Evolutionary conservation across 2,888 invertebrate genomes (phyloP).

Genomic region (Athrips mouffetella): DNA sequence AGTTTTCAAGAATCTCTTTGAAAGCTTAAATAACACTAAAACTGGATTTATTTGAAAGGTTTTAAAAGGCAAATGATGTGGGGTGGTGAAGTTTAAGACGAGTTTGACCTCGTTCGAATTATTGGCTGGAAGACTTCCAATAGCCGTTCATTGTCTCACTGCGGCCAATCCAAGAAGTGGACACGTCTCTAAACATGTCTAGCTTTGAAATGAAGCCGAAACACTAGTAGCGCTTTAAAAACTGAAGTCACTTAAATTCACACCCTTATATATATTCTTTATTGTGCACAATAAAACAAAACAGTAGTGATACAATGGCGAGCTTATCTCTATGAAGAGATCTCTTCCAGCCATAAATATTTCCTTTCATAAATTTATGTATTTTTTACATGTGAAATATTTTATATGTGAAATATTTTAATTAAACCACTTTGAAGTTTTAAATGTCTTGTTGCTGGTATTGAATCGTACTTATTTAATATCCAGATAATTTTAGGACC

Average conservation of each 20-base stretch:
- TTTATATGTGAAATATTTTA: too few relatives aligned
- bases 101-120: conserved; percentile 62
- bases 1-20: neutral
- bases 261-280: too few relatives aligned
- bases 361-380: too few relatives aligned
- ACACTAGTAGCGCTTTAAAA: too few relatives aligned
- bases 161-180: conserved; percentile 39
- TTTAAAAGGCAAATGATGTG: conserved; percentile 32
- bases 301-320: too few relatives aligned
- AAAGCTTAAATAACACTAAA: conserved; percentile 11
- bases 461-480: neutral
- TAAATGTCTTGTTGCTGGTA: neutral
- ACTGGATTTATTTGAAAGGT: conserved; percentile 19
- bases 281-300: too few relatives aligned
- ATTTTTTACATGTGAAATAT: too few relatives aligned
- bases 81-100: conserved; percentile 36
- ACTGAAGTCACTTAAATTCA: too few relatives aligned
- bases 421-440: too few relatives aligned
- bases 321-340: too few relatives aligned
- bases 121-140: conserved; percentile 65
- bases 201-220: conserved; percentile 38
- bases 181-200: conserved; percentile 36
- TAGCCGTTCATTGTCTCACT: conserved; percentile 54
- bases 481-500: neutral
- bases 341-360: too few relatives aligned